Conservation (phyloP, 2,888 invertebrate genomes). For the Cremastinae sp. region DNA sequence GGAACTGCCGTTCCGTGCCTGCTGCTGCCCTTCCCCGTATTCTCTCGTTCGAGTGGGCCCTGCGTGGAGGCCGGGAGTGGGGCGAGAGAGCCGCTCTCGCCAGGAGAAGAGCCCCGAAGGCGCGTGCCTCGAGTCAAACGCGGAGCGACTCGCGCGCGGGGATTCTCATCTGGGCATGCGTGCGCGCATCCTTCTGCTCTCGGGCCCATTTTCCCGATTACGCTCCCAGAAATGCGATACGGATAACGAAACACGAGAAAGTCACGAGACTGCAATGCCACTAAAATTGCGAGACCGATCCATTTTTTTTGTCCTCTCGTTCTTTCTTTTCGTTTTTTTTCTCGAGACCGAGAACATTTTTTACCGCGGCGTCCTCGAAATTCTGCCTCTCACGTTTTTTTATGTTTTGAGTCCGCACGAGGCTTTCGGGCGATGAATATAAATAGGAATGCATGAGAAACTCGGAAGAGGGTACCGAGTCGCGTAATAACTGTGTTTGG, state of each 20-base stretch:
- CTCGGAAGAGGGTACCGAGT: conserved; percentile 32
- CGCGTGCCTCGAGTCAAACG: conserved; percentile 77
- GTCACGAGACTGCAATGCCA: conserved; percentile 53
- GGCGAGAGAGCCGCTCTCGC: conserved; percentile 68
- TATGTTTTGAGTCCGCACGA: conserved; percentile 16
- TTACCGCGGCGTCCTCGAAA: too few species aligned
- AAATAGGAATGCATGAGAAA: conserved; percentile 47
- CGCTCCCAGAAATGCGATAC: conserved; percentile 40
- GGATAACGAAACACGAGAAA: conserved; percentile 28
- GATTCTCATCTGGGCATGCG: conserved; percentile 44
- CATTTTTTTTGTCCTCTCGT: conserved; percentile 33
- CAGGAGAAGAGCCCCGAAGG: conserved; percentile 67
- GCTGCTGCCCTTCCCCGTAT: conserved; percentile 17
- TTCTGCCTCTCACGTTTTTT: conserved; percentile 1
- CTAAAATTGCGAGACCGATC: conserved; percentile 2
- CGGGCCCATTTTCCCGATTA: conserved; percentile 18
- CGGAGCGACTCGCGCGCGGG: conserved; percentile 52
- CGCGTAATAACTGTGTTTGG: conserved; percentile 31
- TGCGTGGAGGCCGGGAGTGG: conserved; percentile 43
- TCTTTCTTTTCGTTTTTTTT: conserved; percentile 27
- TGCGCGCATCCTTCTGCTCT: neutral
- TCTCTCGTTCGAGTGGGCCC: conserved; percentile 54
- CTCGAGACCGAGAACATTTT: too few species aligned
- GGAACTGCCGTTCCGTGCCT: conserved; percentile 1
- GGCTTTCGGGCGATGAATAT: conserved; percentile 48